Base-by-base conservation (phyloP, 2,888 invertebrate species). In the Acronicta psi region DNA sequence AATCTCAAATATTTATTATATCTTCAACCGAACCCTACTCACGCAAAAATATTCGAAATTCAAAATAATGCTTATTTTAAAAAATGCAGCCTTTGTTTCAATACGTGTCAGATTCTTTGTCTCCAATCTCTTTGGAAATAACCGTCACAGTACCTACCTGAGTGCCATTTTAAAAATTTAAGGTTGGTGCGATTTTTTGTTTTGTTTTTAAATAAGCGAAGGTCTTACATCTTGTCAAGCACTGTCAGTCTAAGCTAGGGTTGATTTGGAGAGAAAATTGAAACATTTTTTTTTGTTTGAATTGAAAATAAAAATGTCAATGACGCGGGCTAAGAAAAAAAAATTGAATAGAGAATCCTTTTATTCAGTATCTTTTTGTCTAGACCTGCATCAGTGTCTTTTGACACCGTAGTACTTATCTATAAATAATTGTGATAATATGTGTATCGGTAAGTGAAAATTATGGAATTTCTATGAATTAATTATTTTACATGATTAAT, bases 61-160 rank as follows among this genome's bases (percentile, higher is more conserved):
- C 1, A 34, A 50, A 60, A 31, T 7, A 31, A 23, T 17, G 37
- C 31, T 52, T 18, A 37, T 17, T 42, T 53, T 62, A 2, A 23
- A 11, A 29, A 36, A 23, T 11, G 9, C 36, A 20, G 37, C 37
- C 37, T 45, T 43, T 57, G 31, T 50, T 45, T 38, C 25, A 36
- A 20, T 23, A n/a, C n/a, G 17, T 49, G 47, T 49, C 49, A 62
- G 43, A 61, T 34, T 14, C 31, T 43, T 45, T 31, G 16, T 23
- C 40, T 49, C 65, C 44, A 47, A 60, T 63, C 47, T 16, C 25
- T 23, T 17, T 17, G 43, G 47, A 20, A 29, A 56, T 29, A 23
- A 34, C 47, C 25, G 42, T 34, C 10, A 64, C 42, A 9, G 25
- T 41, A 2, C 17, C 20, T 31, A 3, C 23, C 42, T 23, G 14